Evolutionary conservation across 2,113 vertebrate species (phyloP).

Genomic region (Addax nasomaculatus): DNA sequence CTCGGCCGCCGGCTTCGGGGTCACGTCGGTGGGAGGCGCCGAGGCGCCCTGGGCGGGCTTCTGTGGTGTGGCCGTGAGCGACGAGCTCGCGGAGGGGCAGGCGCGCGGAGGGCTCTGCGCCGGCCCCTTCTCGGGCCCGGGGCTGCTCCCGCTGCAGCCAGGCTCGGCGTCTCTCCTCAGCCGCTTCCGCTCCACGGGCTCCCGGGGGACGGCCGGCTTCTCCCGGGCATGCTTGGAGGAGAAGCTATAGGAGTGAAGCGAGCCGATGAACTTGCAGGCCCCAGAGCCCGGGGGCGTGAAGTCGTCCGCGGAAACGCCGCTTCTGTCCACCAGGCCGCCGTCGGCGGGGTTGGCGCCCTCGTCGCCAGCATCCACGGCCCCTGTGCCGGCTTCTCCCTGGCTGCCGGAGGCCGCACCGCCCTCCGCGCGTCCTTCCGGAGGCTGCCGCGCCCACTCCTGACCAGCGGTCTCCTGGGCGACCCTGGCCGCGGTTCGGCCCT

Average conservation of each 20-base stretch:
- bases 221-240: conserved; percentile 82
- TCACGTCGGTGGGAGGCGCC: conserved; percentile 77
- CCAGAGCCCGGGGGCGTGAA: conserved; percentile 79
- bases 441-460: background rate
- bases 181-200: conserved; percentile 83
- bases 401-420: background rate
- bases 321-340: conserved; percentile 68
- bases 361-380: conserved; percentile 8
- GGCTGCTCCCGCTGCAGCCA: conserved; percentile 69
- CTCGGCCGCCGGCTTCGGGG: conserved; percentile 78
- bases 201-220: conserved; percentile 74
- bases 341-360: background rate
- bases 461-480: background rate
- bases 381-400: conserved; percentile 13
- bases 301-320: conserved; percentile 73
- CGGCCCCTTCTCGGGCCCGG: conserved; percentile 52
- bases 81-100: background rate
- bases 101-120: conserved; percentile 49
- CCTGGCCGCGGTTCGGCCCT: background rate
- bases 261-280: conserved; percentile 85
- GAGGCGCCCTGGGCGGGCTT: conserved; percentile 80
- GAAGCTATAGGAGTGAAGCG: conserved; percentile 87
- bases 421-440: conserved; percentile 61
- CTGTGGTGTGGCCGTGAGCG: conserved; percentile 78
- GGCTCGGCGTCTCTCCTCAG: conserved; percentile 77